Conservation (phyloP, 2,113 vertebrate species). For the Brachyhypopomus occidentalis region DNA sequence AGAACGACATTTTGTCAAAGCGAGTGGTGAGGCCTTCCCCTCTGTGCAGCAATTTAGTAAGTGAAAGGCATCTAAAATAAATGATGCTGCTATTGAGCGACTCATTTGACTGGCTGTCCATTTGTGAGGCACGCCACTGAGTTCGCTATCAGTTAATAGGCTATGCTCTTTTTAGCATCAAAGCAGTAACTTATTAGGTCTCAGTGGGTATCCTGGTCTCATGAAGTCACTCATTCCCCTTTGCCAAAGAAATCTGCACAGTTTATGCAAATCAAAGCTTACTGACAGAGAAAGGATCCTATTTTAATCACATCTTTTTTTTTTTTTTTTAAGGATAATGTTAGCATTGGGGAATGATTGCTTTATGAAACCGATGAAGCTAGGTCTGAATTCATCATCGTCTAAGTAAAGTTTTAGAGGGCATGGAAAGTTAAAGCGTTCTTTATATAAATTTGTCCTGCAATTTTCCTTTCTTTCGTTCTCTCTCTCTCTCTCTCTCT, state of each 20-base stretch:
- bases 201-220: slow-evolving; percentile 33
- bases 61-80: slow-evolving; percentile 58
- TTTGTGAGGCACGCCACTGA: slow-evolving; percentile 50
- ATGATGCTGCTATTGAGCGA: slow-evolving; percentile 50
- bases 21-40: slow-evolving; percentile 4
- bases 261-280: slow-evolving; percentile 46
- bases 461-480: not conserved
- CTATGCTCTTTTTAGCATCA: slow-evolving; percentile 53
- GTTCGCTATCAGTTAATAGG: slow-evolving; percentile 51
- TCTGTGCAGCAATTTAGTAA: slow-evolving; percentile 53
- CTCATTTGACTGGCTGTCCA: slow-evolving; percentile 57
- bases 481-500: not conserved
- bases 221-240: slow-evolving; percentile 41
- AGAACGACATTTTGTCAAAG: too few relatives aligned
- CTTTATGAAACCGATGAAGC: slow-evolving; percentile 27
- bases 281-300: slow-evolving; percentile 22
- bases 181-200: slow-evolving; percentile 60
- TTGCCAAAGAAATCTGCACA: slow-evolving; percentile 32
- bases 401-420: slow-evolving; percentile 31
- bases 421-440: slow-evolving; percentile 18
- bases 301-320: slow-evolving; percentile 19
- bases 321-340: slow-evolving; percentile 26
- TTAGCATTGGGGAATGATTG: slow-evolving; percentile 40
- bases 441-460: not conserved
- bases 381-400: slow-evolving; percentile 31